Evolutionary conservation across 2,888 invertebrate genomes (phyloP).

Genomic region (Meiosimyza platycephala): DNA sequence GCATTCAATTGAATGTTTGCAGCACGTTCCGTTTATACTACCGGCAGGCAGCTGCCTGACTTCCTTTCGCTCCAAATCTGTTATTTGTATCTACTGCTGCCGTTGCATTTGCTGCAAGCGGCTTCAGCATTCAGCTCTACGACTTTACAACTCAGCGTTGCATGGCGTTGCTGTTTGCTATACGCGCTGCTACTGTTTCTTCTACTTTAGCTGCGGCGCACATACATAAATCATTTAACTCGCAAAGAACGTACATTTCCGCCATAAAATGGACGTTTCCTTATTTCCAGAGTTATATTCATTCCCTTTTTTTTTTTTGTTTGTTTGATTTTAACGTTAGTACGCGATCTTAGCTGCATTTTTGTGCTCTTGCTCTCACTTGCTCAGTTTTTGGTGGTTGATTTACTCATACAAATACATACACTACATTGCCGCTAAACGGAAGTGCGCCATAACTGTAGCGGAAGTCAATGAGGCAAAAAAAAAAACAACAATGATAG

Average conservation of each 20-base stretch:
- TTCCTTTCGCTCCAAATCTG: constrained; percentile 39
- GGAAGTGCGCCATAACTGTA: constrained; percentile 31
- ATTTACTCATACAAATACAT: background rate
- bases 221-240: constrained; percentile 60
- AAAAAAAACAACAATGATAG: background rate
- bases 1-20: constrained; percentile 17
- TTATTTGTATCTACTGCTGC: constrained; percentile 1
- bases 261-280: constrained; percentile 62
- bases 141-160: too few species aligned
- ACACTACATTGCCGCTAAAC: background rate
- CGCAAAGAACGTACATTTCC: constrained; percentile 59
- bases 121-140: too few species aligned
- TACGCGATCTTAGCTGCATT: background rate
- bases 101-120: background rate
- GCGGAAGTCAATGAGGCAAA: constrained; percentile 26
- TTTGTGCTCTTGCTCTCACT: background rate
- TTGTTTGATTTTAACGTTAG: background rate
- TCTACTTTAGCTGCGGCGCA: constrained; percentile 18
- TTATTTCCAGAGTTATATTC: constrained; percentile 17
- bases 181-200: background rate
- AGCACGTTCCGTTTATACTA: constrained; percentile 18
- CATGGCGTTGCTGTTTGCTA: background rate
- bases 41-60: constrained; percentile 33
- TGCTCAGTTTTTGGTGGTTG: background rate
- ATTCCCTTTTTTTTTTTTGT: constrained; percentile 4